Evolutionary conservation across 1,140 invertebrate genomes (phyloP).

Genomic region (Hormaphis cornu): DNA sequence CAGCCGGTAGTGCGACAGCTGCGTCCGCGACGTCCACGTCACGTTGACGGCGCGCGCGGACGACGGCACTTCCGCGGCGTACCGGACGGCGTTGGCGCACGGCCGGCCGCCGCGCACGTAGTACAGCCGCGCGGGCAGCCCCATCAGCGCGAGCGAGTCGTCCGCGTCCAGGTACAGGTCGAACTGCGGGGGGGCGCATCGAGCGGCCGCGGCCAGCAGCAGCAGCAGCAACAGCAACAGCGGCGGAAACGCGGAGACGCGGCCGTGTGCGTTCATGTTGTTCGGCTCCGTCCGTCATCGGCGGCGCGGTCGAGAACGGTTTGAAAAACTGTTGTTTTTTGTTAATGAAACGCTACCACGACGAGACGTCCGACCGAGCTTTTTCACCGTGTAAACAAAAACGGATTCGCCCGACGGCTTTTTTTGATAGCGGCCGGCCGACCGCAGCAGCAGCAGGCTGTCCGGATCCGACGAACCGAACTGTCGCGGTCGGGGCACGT

Average conservation of each 20-base stretch:
- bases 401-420: too few relatives aligned
- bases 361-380: too few relatives aligned
- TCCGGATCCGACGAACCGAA: too few relatives aligned
- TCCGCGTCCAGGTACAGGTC: background rate
- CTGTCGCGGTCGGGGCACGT: too few relatives aligned
- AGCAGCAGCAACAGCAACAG: background rate
- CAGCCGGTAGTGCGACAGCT: background rate
- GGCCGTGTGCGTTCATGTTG: too few relatives aligned
- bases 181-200: background rate
- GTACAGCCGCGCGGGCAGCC: background rate
- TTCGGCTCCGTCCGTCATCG: background rate
- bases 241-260: too few relatives aligned
- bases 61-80: background rate
- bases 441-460: too few relatives aligned
- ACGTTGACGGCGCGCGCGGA: background rate
- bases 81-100: background rate
- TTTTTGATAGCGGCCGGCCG: too few relatives aligned
- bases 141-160: constrained; percentile 1
- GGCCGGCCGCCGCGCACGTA: background rate
- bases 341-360: too few relatives aligned
- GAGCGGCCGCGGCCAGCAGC: background rate
- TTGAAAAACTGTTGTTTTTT: too few relatives aligned
- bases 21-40: background rate
- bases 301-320: background rate
- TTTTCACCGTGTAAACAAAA: too few relatives aligned